phyloP scores from a whole-genome alignment of 2,888 invertebrate species.

The Ferrisia virgata region DNA sequence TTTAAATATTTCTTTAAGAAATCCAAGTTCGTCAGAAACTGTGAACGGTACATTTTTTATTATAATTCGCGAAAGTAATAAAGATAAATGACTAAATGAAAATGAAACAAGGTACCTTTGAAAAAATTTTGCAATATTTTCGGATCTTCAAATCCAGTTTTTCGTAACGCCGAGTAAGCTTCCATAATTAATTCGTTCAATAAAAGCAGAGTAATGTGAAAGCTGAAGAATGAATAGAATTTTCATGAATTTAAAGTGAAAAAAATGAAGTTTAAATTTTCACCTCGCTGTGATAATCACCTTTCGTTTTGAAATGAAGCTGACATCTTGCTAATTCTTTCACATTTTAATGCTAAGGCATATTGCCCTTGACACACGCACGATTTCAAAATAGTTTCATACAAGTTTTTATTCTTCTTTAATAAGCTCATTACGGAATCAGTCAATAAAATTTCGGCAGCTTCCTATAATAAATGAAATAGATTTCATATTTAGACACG shows the following conservation, averaged over 20 bases:
- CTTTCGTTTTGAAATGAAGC: background rate
- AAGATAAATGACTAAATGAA: background rate
- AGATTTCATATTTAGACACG: background rate
- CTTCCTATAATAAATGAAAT: slow-evolving; percentile 7
- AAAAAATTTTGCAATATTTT: slow-evolving; percentile 27
- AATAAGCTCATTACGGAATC: background rate
- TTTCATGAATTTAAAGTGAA: too few species aligned
- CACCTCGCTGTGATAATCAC: background rate
- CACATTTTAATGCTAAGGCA: slow-evolving; percentile 1
- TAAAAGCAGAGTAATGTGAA: slow-evolving; percentile 34
- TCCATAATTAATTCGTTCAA: slow-evolving; percentile 35
- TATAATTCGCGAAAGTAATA: background rate
- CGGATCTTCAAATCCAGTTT: background rate
- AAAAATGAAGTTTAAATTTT: too few species aligned
- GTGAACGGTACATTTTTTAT: slow-evolving; percentile 47
- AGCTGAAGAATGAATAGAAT: background rate
- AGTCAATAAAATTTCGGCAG: background rate
- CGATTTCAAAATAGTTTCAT: slow-evolving; percentile 10
- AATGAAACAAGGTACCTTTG: background rate
- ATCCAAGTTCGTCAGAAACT: slow-evolving; percentile 61
- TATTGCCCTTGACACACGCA: slow-evolving; percentile 35
- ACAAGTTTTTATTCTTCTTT: background rate
- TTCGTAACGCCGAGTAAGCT: slow-evolving; percentile 1
- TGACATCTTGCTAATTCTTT: slow-evolving; percentile 24
- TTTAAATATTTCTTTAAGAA: slow-evolving; percentile 62